These are phyloP conservation scores for Bradypus variegatus DNA, from an alignment of 2,797 vertebrate species.

Conservation along the genomic window DNA sequence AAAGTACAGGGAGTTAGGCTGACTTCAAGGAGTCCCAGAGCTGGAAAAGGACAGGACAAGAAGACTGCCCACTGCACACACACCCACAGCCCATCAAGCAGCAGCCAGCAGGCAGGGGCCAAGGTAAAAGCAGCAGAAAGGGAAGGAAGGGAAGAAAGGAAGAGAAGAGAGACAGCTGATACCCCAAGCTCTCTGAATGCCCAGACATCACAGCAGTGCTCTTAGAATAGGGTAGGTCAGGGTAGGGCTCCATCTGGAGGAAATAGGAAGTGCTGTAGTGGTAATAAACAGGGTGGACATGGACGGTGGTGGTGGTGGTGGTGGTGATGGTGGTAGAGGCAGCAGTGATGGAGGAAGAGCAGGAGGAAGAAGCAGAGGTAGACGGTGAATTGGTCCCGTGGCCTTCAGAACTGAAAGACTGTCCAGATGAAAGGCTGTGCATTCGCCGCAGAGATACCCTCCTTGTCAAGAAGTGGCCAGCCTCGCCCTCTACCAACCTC, in stretches of 20 bases:
- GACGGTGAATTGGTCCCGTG: conserved; percentile 70
- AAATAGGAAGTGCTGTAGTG: conserved; percentile 87
- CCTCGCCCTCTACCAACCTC: conserved; percentile 96
- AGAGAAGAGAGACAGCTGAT: conserved; percentile 72
- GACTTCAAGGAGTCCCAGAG: conserved; percentile 19
- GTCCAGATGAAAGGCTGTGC: conserved; percentile 86
- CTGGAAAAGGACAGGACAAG: conserved; percentile 24
- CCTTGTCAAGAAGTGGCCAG: conserved; percentile 76
- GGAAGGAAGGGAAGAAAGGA: conserved; percentile 27
- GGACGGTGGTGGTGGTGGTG: conserved; percentile 65
- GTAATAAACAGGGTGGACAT: conserved; percentile 81
- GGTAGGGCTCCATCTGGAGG: conserved; percentile 92
- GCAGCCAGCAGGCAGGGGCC: conserved; percentile 54
- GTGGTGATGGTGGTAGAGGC: conserved; percentile 68
- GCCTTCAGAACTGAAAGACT: conserved; percentile 75
- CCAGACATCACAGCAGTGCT: conserved; percentile 77
- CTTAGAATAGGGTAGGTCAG: conserved; percentile 85
- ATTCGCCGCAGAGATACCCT: conserved; percentile 80
- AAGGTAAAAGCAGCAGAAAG: conserved; percentile 44
- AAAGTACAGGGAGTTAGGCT: conserved; percentile 10
- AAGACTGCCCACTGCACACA: conserved; percentile 8
- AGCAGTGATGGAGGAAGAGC: conserved; percentile 77
- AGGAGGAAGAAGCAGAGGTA: conserved; percentile 68
- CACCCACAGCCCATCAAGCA: conserved; percentile 40
- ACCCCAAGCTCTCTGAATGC: conserved; percentile 85